phyloP scores from a whole-genome alignment of 2,888 invertebrate genomes.

The Polylopha cassiicola region DNA sequence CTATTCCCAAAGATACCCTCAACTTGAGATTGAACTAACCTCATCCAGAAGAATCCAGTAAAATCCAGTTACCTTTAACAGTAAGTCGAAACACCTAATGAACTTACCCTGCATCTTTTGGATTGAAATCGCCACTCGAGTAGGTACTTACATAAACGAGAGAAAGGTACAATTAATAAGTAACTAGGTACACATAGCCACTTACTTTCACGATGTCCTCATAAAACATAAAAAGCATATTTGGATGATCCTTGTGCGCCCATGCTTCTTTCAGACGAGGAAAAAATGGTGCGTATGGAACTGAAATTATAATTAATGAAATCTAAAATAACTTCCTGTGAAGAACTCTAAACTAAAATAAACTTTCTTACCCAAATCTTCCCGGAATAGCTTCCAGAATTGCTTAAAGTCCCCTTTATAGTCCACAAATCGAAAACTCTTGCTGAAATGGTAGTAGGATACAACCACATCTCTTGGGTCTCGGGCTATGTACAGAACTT shows the following conservation, averaged over 20 bases:
- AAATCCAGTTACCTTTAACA: too few species aligned
- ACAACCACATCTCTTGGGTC: conserved; percentile 87
- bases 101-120: too few species aligned
- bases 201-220: conserved; percentile 82
- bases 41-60: too few species aligned
- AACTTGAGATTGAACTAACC: too few species aligned
- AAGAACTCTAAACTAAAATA: too few species aligned
- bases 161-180: too few species aligned
- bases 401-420: conserved; percentile 75
- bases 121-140: too few species aligned
- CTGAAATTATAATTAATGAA: conserved; percentile 4
- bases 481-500: conserved; percentile 84
- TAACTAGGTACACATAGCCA: too few species aligned
- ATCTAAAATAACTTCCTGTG: too few species aligned
- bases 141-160: too few species aligned
- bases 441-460: conserved; percentile 83
- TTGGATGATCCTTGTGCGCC: conserved; percentile 73
- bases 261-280: conserved; percentile 82
- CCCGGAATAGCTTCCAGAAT: conserved; percentile 79
- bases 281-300: conserved; percentile 75
- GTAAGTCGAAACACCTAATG: too few species aligned
- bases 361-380: conserved; percentile 67
- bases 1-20: too few species aligned
- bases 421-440: conserved; percentile 75
- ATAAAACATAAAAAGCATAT: conserved; percentile 82